Base-by-base conservation (phyloP, 2,888 invertebrate species). In the Tiliacea aurago region DNA sequence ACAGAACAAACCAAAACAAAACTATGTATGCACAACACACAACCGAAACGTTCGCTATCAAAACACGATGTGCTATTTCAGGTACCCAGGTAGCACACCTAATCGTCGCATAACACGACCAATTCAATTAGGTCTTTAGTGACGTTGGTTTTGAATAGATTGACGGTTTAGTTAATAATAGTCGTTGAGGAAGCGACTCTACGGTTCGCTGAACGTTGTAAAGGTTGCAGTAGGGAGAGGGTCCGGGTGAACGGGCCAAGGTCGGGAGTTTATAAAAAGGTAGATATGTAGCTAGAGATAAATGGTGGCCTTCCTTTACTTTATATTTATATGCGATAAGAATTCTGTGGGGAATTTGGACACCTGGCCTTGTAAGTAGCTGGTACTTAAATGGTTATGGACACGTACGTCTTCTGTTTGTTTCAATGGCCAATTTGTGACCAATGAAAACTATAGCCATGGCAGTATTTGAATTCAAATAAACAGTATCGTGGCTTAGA, bases 21-120 rank as follows among this genome's bases (percentile, higher is more conserved):
- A 76, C 81, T 74, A 69, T 76, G 83, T 65, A 76, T 71, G 75
- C 80, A 84, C 77, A 56, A 47, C 71, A 93, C 93, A 94, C 94
- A 89, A 92, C 93, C 92, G 91, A 83, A 87, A 86, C 87, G 84
- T 76, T 78, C 88, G 86, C 87, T 87, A 89, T 88, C 91, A 87
- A 86, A 88, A 89, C 87, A 88, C 90, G 81, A 80, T 93, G 89
- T 94, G 94, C 91, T 94, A 94, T 94, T 94, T 90, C 84, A 90
- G 90, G 84, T 87, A 86, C 85, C 83, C 90, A 89, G 87, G 89
- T 79, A 79, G 76, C 59, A 70, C 56, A 51, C 83, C 84, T 89
- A 91, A 91, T 91, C 88, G 87, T 84, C 81, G 78, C 70, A 82
- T 80, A 83, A 80, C 77, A 67, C 47, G 84, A 76, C 91, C 90